Evolutionary conservation across 2,888 invertebrate genomes (phyloP).

Genomic region (Tineola bisselliella): DNA sequence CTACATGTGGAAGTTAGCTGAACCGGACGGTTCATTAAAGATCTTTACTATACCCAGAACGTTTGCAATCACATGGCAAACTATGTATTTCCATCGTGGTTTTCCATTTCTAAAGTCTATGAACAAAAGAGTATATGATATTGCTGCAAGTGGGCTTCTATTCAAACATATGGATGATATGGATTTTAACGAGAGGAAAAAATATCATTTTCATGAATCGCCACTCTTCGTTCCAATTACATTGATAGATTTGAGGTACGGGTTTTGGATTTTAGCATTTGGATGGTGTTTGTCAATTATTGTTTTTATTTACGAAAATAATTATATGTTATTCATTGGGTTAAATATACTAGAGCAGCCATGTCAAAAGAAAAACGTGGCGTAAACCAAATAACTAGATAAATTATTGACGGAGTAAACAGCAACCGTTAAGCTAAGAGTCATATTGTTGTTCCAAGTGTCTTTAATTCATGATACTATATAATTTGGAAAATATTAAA

Average conservation of each 20-base stretch:
- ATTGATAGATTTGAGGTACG: conserved; percentile 20
- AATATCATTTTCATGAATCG: conserved; percentile 18
- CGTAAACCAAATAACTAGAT: no score
- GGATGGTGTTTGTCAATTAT: conserved; percentile 25
- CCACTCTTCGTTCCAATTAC: conserved; percentile 14
- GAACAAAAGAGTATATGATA: conserved; percentile 17
- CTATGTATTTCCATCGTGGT: conserved; percentile 28
- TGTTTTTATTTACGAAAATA: conserved; percentile 18
- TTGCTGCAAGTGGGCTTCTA: conserved; percentile 21
- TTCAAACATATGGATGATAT: conserved; percentile 18
- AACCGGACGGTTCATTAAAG: conserved; percentile 21
- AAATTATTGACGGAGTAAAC: no score
- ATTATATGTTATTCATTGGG: no score
- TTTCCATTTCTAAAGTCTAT: conserved; percentile 21
- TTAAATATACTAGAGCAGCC: no score
- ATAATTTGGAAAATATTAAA: no score
- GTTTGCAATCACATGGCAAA: conserved; percentile 19
- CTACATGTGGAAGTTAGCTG: conserved; percentile 21
- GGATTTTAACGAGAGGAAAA: conserved; percentile 19
- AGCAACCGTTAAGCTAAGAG: no score
- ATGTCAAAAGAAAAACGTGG: no score
- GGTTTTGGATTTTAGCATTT: conserved; percentile 22
- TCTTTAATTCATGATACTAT: no score
- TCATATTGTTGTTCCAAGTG: no score
- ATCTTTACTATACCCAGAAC: conserved; percentile 23